These are phyloP conservation scores for Octopus bimaculoides DNA, from an alignment of 1,140 invertebrate species.

Conservation along the genomic window DNA sequence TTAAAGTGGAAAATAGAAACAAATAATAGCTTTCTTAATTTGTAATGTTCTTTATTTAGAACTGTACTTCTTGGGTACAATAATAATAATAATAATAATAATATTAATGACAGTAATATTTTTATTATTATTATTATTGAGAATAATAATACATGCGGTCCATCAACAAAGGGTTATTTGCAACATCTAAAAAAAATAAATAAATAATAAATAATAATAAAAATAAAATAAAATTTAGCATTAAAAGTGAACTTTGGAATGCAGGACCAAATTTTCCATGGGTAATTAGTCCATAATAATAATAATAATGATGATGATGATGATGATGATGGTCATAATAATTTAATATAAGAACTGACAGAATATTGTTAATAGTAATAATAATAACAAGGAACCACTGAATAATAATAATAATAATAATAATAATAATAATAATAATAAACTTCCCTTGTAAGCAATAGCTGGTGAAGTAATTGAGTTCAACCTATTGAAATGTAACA, in stretches of 20 bases:
- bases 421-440: too few relatives aligned
- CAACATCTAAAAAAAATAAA: constrained; percentile 1
- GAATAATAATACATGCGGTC: not conserved
- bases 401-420: too few relatives aligned
- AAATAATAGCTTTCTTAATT: not conserved
- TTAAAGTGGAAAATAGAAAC: not conserved
- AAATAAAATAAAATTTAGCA: too few relatives aligned
- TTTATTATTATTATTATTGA: too few relatives aligned
- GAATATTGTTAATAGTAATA: too few relatives aligned
- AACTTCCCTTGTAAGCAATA: too few relatives aligned
- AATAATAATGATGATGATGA: not conserved
- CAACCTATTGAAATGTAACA: not conserved
- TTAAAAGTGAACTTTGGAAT: not conserved
- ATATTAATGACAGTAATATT: too few relatives aligned
- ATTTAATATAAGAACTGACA: not conserved
- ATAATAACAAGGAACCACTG: too few relatives aligned
- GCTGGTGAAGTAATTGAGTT: too few relatives aligned
- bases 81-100: not conserved
- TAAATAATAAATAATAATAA: not conserved
- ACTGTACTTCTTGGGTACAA: constrained; percentile 8
- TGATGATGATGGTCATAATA: not conserved
- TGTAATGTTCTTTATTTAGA: constrained; percentile 7
- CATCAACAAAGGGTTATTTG: not conserved
- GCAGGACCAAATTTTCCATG: not conserved
- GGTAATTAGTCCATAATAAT: not conserved